These are phyloP conservation scores for Ammodytes dubius DNA, from an alignment of 2,113 vertebrate species.

Conservation along the genomic window DNA sequence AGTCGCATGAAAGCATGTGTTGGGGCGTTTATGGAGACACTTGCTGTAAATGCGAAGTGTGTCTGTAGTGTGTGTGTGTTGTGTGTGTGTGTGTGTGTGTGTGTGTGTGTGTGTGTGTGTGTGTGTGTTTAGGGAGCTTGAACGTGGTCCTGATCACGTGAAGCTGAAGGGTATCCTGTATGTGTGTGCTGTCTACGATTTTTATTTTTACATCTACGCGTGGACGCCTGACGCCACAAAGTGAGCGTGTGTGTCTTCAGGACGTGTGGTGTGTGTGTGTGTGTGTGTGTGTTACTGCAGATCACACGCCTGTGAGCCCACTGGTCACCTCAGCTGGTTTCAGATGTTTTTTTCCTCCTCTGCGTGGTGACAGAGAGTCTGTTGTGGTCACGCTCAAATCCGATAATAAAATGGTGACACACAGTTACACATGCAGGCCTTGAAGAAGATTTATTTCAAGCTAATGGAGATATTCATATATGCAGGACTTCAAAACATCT, in stretches of 20 bases:
- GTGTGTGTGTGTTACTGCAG: constrained; percentile 26
- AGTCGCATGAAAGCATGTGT: constrained; percentile 64
- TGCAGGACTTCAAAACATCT: not conserved
- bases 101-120: constrained; percentile 29
- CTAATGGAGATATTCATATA: constrained; percentile 13
- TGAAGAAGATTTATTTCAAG: constrained; percentile 19
- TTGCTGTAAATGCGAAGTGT: constrained; percentile 66
- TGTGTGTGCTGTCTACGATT: constrained; percentile 37
- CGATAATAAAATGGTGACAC: constrained; percentile 61
- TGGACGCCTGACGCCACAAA: constrained; percentile 36
- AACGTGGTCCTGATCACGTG: constrained; percentile 44
- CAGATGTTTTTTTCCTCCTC: constrained; percentile 42
- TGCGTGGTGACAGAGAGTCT: constrained; percentile 64
- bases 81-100: constrained; percentile 35
- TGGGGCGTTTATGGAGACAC: constrained; percentile 77
- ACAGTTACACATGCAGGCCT: constrained; percentile 16
- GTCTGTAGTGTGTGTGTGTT: constrained; percentile 41
- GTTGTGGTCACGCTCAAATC: constrained; percentile 62
- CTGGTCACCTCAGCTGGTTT: constrained; percentile 55
- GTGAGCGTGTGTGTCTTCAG: not conserved
- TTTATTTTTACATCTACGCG: constrained; percentile 70
- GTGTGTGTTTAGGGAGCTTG: constrained; percentile 9
- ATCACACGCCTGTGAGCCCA: constrained; percentile 60
- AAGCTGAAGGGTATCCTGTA: constrained; percentile 23
- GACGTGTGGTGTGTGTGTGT: constrained; percentile 37